Base-by-base conservation (phyloP, 1,140 invertebrate genomes). In the Drosophila cardini region DNA sequence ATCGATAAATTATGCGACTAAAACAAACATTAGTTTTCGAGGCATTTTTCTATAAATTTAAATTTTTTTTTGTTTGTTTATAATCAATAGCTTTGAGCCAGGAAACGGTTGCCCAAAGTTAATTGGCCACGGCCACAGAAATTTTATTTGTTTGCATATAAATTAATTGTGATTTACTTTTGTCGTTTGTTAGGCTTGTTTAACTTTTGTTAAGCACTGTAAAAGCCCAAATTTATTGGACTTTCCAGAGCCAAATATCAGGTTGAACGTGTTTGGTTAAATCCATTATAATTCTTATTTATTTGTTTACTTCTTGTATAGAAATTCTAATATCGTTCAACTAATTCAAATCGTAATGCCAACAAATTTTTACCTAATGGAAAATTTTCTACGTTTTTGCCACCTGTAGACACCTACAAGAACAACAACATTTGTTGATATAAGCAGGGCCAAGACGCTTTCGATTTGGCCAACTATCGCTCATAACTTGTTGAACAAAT, bases 121-220 rank as follows among this genome's bases (percentile, higher is more conserved):
- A 80, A 74, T 64, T 87, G 70, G 65, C 43, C 62, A 64, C n/a
- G n/a, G n/a, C 26, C 13, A 52, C 30, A 34, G 2, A 52, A 15
- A 30, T 50, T 13, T 45, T 45, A 16, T 80, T 85, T 85, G 82
- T 86, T 87, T 86, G 83, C 78, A 80, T 74, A 56, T 58, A 74
- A 77, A 70, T 82, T 81, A 76, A 68, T 80, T 87, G 68, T 50
- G 67, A 62, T 86, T 86, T 72, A 57, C 56, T 58, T 58, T 68
- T 38, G 78, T 40, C 32, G 61, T 45, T 78, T 60, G 34, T 72
- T 68, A 40, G 43, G 55, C 71, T 65, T 53, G 46, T 69, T 73
- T 36, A 58, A 70, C 52, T 77, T 78, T 55, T 72, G 57, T 56
- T 55, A 53, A 85, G 81, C 55, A 67, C 76, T 70, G 64, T 48